Conservation (phyloP, 2,888 invertebrate species). For the Drosophila prolongata region DNA sequence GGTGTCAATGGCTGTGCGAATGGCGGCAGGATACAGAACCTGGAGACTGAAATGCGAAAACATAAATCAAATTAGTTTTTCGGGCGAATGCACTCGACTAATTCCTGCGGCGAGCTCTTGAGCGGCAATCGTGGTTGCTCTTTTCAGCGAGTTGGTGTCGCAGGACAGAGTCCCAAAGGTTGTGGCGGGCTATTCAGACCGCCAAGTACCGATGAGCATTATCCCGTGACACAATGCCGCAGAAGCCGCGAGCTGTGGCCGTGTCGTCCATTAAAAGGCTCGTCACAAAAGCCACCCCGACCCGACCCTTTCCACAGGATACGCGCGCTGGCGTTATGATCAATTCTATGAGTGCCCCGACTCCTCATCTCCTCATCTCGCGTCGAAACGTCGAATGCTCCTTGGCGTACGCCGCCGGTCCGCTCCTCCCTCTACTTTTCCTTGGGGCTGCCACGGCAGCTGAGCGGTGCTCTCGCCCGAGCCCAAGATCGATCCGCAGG, state of each 20-base stretch:
- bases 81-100: constrained; percentile 79
- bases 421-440: constrained; percentile 19
- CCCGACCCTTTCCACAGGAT: constrained; percentile 37
- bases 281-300: constrained; percentile 58
- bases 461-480: constrained; percentile 22
- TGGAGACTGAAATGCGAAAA: constrained; percentile 66
- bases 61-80: constrained; percentile 82
- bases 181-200: constrained; percentile 27
- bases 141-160: constrained; percentile 49
- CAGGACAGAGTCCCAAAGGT: constrained; percentile 47
- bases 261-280: constrained; percentile 67
- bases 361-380: constrained; percentile 19
- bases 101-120: constrained; percentile 53
- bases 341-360: constrained; percentile 50
- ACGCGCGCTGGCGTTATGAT: constrained; percentile 56
- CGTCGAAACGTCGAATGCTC: constrained; percentile 23
- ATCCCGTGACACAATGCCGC: constrained; percentile 71
- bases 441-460: constrained; percentile 65
- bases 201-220: constrained; percentile 67
- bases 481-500: constrained; percentile 13
- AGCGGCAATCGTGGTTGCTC: constrained; percentile 55
- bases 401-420: constrained; percentile 61
- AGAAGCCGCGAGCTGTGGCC: constrained; percentile 50
- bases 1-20: constrained; percentile 49
- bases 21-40: constrained; percentile 41